Percentiles rank a stretch among this genome's conserved stretches.
Evolutionary conservation across 2,888 invertebrate genomes (phyloP).

Genomic region (Drosophila nr. perissopoda): DNA sequence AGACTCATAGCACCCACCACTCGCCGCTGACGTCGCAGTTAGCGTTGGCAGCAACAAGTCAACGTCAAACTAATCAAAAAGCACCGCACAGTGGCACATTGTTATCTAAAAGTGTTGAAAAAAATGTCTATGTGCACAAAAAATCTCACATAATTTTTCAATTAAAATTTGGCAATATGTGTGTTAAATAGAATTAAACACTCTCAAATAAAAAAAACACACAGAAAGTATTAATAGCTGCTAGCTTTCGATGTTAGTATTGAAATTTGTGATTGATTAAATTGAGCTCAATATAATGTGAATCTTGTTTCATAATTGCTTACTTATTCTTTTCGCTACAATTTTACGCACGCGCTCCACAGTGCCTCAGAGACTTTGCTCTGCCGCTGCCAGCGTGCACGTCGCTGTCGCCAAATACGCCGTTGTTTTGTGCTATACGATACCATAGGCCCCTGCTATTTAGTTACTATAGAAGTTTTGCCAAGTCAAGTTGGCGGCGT

Average conservation of each 20-base stretch:
- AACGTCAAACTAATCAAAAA: conserved; percentile 53
- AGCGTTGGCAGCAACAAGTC: conserved; percentile 50
- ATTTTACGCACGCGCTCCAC: conserved; percentile 15
- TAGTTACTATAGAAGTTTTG: conserved; percentile 83
- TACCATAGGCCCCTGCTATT: conserved; percentile 75
- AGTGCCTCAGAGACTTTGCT: conserved; percentile 38
- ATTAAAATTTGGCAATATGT: background rate
- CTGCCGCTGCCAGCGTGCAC: conserved; percentile 43
- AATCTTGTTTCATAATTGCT: background rate
- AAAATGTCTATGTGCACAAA: background rate
- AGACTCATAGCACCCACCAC: conserved; percentile 68
- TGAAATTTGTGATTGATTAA: background rate
- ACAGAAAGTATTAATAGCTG: background rate
- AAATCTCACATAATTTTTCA: too few relatives aligned
- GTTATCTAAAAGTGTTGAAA: background rate
- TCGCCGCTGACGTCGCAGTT: conserved; percentile 46
- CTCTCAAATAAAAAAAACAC: background rate
- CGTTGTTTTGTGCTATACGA: conserved; percentile 77
- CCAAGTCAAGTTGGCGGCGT: conserved; percentile 77
- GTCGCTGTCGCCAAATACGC: conserved; percentile 68
- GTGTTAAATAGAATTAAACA: too few relatives aligned
- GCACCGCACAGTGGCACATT: conserved; percentile 38
- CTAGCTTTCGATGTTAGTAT: background rate
- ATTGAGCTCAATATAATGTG: background rate
- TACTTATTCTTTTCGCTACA: background rate